Conservation (phyloP, 2,113 vertebrate genomes). For the Aviceda subcristata region DNA sequence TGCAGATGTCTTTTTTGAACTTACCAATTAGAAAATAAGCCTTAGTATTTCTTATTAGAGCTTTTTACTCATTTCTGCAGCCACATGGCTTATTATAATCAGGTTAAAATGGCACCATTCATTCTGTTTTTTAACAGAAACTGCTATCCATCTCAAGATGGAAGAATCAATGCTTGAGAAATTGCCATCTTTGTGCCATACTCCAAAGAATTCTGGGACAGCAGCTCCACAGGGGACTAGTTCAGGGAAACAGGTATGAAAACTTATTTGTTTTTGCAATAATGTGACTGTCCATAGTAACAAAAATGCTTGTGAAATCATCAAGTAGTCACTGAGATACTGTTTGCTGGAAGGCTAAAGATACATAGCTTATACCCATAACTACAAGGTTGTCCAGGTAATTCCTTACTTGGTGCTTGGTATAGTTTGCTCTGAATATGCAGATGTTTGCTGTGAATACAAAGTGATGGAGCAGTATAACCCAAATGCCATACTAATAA, state of each 20-base stretch:
- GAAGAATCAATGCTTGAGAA: conserved; percentile 57
- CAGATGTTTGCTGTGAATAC: neutral
- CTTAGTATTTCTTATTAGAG: neutral
- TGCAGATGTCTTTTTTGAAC: neutral
- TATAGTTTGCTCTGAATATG: neutral
- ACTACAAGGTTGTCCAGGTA: neutral
- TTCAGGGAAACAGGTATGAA: conserved; percentile 58
- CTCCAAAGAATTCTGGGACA: conserved; percentile 50
- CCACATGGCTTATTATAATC: neutral
- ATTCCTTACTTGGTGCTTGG: neutral
- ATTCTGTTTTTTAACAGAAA: neutral
- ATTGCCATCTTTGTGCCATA: neutral
- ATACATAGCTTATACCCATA: neutral
- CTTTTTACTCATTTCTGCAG: neutral
- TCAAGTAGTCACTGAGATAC: neutral
- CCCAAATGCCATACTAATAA: neutral
- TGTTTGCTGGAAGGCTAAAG: neutral
- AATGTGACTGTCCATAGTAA: neutral
- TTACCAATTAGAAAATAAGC: neutral
- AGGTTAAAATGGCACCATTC: neutral
- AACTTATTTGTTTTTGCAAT: neutral
- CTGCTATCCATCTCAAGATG: conserved; percentile 33
- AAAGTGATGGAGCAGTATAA: neutral
- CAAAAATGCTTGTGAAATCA: neutral
- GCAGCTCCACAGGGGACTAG: conserved; percentile 13